A percentile compares a stretch with the other conserved stretches of the same genome.
Conservation (phyloP, 2,113 vertebrate species). For the Oxyruncus cristatus region DNA sequence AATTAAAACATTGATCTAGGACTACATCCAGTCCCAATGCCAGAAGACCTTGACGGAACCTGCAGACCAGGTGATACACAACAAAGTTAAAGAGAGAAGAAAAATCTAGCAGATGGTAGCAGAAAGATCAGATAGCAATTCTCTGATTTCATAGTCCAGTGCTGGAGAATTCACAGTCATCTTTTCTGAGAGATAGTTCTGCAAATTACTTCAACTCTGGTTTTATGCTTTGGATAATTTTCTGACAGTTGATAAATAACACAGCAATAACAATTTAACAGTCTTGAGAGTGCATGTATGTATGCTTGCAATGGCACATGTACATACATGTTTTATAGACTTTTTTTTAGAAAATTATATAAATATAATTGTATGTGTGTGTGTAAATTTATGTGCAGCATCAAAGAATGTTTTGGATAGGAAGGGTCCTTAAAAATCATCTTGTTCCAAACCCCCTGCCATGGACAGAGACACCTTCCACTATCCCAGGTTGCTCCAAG, state of each 20-base stretch:
- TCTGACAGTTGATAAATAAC: background rate
- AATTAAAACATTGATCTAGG: fast-evolving
- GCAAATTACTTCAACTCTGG: background rate
- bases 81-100: background rate
- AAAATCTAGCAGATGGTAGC: background rate
- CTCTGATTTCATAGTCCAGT: background rate
- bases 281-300: background rate
- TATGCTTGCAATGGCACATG: background rate
- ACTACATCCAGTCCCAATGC: background rate
- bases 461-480: background rate
- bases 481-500: background rate
- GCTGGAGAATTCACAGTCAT: background rate
- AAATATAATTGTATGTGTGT: background rate
- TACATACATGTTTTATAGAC: background rate
- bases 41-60: background rate
- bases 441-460: fast-evolving
- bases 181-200: background rate
- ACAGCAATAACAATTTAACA: background rate
- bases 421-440: background rate
- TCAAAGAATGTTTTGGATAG: background rate
- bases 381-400: background rate
- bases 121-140: background rate
- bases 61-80: background rate
- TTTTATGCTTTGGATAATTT: background rate
- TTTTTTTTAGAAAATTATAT: background rate